A percentile compares a stretch with the other conserved stretches of the same genome.
Evolutionary conservation across 37 sponge, comb jelly and placozoan species (phyloP).

Genomic region (Crambe crambe): DNA sequence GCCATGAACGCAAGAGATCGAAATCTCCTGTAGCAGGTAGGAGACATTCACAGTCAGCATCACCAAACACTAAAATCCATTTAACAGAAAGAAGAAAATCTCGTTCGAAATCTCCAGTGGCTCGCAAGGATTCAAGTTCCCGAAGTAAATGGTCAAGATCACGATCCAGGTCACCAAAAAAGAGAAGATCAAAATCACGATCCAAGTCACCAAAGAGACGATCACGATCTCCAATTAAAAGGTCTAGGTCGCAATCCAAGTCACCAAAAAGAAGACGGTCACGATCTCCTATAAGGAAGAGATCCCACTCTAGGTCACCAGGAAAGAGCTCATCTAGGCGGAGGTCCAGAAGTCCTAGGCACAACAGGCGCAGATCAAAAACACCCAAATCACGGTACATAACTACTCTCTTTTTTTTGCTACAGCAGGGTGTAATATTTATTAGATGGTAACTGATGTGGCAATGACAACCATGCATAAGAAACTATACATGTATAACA

Average conservation of each 20-base stretch:
- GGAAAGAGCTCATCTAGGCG: not conserved
- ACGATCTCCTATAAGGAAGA: not conserved
- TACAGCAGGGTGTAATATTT: too few species aligned
- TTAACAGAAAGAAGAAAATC: slow-evolving; percentile 1
- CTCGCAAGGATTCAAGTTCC: not conserved
- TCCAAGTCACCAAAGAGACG: not conserved
- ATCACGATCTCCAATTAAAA: not conserved
- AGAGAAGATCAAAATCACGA: slow-evolving; percentile 14
- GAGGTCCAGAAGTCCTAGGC: slow-evolving; percentile 28
- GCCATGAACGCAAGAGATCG: slow-evolving; percentile 14
- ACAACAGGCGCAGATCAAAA: slow-evolving; percentile 10
- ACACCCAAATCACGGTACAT: slow-evolving; percentile 14
- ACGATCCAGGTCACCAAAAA: slow-evolving; percentile 11
- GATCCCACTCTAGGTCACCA: not conserved
- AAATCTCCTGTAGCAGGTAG: slow-evolving; percentile 1
- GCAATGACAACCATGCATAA: too few species aligned
- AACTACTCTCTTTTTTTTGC: too few species aligned
- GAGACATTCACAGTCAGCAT: too few species aligned
- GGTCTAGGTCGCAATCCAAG: not conserved
- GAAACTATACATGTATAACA: too few species aligned
- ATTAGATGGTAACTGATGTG: too few species aligned
- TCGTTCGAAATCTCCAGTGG: not conserved
- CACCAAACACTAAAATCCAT: too few species aligned
- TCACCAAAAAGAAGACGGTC: slow-evolving; percentile 12
- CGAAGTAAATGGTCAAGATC: not conserved